Conservation (phyloP, 2,888 invertebrate species). For the Euphydryas editha region DNA sequence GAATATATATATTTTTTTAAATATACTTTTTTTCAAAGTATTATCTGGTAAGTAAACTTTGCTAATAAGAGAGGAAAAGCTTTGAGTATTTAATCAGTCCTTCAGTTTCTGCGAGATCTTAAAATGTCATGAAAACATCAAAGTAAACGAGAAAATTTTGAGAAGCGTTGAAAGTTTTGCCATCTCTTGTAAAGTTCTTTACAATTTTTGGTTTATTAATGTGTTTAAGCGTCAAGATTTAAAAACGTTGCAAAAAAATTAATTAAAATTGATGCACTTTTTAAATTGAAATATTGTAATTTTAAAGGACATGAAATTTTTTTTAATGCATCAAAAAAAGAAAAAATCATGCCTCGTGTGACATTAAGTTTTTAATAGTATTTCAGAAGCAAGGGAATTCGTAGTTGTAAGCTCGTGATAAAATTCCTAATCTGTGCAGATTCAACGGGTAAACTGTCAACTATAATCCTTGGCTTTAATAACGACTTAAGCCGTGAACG, state of each 20-base stretch:
- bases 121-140: conserved; percentile 3
- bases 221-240: not conserved
- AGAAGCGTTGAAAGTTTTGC: not conserved
- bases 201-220: not conserved
- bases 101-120: not conserved
- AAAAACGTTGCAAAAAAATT: not conserved
- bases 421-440: not conserved
- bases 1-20: not conserved
- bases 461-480: not conserved
- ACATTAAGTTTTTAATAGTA: no score
- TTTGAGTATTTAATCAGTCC: not conserved
- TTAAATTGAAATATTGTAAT: no score
- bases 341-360: no score
- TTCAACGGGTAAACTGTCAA: not conserved
- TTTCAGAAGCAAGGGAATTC: not conserved
- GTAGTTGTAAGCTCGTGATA: not conserved
- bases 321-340: no score
- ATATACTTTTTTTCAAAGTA: not conserved
- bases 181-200: not conserved
- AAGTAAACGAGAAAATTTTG: not conserved
- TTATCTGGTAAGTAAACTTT: not conserved
- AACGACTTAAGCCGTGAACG: not conserved
- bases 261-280: no score
- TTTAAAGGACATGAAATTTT: no score
- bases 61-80: no score